These are phyloP conservation scores for Sitta europaea DNA, from an alignment of 2,113 vertebrate species.

Conservation along the genomic window DNA sequence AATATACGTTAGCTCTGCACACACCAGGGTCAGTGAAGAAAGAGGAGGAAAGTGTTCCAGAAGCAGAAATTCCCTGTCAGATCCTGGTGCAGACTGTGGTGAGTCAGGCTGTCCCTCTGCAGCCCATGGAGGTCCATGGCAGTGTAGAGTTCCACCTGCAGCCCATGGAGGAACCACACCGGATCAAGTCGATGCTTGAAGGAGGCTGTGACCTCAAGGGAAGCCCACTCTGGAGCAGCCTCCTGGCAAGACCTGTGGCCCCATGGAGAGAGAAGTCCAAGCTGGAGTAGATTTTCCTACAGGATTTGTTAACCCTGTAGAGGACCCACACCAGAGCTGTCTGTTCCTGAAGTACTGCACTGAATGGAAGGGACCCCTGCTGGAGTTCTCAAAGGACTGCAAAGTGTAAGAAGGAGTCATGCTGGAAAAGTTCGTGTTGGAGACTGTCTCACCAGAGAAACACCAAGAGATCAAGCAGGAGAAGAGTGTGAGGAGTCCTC, in stretches of 20 bases:
- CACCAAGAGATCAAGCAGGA: neutral
- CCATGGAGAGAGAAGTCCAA: neutral
- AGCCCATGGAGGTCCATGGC: neutral
- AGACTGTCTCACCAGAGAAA: neutral
- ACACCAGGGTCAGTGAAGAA: neutral
- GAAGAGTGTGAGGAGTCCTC: neutral
- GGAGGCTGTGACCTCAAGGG: neutral
- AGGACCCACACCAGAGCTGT: too few species aligned
- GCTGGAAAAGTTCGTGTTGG: rapidly evolving
- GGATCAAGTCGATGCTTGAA: neutral
- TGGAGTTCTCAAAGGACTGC: neutral
- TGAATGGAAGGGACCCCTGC: neutral
- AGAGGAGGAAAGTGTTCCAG: neutral
- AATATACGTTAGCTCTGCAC: neutral
- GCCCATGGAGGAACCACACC: neutral
- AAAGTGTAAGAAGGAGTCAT: neutral
- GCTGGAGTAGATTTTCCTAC: neutral
- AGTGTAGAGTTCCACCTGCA: neutral
- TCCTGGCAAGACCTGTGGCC: neutral
- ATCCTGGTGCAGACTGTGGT: neutral
- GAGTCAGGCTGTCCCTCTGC: neutral
- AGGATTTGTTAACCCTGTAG: neutral
- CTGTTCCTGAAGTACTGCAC: neutral
- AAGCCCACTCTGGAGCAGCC: neutral
- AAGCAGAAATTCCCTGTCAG: neutral